phyloP scores from a whole-genome alignment of 1,140 invertebrate species.

The Aphelinus atriplicis region DNA sequence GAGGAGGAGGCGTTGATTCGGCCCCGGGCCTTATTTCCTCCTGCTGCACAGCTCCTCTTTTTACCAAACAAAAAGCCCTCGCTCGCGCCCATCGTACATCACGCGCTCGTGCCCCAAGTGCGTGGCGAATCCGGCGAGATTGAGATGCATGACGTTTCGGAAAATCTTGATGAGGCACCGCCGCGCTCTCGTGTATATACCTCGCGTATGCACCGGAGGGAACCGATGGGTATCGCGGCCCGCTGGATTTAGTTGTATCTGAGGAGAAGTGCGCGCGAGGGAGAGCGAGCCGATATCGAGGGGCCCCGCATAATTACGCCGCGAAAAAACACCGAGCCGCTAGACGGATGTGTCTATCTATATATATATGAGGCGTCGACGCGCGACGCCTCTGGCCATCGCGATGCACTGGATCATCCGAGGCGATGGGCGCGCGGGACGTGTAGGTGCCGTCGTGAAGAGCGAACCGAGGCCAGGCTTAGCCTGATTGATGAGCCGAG shows the following conservation, averaged over 20 bases:
- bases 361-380: no score
- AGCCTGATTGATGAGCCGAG: no score
- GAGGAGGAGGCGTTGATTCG: constrained; percentile 1
- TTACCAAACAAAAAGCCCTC: not conserved
- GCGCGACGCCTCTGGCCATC: no score
- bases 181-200: not conserved
- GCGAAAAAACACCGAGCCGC: no score
- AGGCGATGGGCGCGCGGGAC: no score
- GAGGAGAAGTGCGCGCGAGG: not conserved
- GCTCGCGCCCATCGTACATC: not conserved
- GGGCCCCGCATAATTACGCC: no score
- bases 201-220: not conserved
- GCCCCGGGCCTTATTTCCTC: not conserved
- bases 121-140: constrained; percentile 38
- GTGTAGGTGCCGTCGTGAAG: no score
- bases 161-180: constrained; percentile 39
- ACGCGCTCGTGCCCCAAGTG: not conserved
- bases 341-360: no score
- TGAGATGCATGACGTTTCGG: constrained; percentile 44
- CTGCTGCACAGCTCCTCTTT: not conserved
- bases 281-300: not conserved
- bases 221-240: not conserved
- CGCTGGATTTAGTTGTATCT: not conserved
- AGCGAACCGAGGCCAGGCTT: no score
- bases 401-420: no score